These are phyloP conservation scores for Ptychodera flava DNA, from an alignment of 35 echinoderm and acorn worm species.

Conservation along the genomic window DNA sequence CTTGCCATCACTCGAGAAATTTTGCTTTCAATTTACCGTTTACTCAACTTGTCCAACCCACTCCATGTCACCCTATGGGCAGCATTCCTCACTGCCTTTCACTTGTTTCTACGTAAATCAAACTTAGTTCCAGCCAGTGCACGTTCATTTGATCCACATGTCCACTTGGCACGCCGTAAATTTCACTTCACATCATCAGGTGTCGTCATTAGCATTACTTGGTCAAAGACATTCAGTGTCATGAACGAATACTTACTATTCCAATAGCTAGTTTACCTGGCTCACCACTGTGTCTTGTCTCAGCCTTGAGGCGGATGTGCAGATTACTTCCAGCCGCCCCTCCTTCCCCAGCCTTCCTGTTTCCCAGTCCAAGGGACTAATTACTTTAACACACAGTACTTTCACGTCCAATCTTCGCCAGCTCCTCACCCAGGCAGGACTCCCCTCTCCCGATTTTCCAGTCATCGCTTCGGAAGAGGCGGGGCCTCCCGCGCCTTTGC, in stretches of 20 bases:
- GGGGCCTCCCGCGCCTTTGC: background rate
- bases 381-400: background rate
- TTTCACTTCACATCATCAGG: background rate
- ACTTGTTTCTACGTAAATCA: background rate
- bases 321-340: background rate
- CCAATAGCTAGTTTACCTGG: background rate
- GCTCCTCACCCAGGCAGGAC: background rate
- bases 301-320: background rate
- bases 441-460: background rate
- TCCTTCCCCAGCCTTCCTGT: background rate
- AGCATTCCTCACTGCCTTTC: background rate
- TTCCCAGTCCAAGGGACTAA: background rate
- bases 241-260: background rate
- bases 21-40: background rate
- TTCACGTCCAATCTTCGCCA: background rate
- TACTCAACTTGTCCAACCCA: background rate
- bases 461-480: background rate
- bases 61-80: background rate
- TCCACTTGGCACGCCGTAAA: background rate
- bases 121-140: background rate
- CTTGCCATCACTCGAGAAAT: background rate
- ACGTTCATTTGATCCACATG: background rate
- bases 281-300: background rate
- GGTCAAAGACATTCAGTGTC: background rate
- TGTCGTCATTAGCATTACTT: background rate